Evolutionary conservation across 2,113 vertebrate genomes (phyloP).

Genomic region (Lathamus discolor): DNA sequence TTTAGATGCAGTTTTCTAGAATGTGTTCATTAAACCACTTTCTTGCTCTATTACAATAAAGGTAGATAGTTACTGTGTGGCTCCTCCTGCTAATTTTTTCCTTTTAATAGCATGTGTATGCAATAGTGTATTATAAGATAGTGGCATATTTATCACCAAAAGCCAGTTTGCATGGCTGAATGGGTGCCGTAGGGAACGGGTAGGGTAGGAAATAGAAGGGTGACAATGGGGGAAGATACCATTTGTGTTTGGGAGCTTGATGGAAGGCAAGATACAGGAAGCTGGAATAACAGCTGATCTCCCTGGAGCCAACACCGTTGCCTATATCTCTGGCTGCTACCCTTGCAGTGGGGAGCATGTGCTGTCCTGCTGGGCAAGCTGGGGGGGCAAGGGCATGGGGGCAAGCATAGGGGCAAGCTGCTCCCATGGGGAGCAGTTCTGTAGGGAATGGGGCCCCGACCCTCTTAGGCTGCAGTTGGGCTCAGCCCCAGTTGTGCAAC

Average conservation of each 20-base stretch:
- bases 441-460: neutral
- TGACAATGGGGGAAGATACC: neutral
- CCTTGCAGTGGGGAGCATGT: neutral
- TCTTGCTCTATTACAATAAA: neutral
- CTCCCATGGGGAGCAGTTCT: neutral
- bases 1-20: neutral
- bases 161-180: neutral
- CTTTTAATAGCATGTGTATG: neutral
- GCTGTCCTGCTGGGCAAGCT: constrained; percentile 33
- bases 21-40: neutral
- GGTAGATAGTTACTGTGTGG: neutral
- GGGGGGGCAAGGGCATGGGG: neutral
- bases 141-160: neutral
- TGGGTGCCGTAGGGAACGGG: rapidly evolving
- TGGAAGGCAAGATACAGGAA: neutral
- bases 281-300: neutral
- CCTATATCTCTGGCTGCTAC: neutral
- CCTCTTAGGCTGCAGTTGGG: neutral
- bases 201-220: neutral
- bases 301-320: neutral
- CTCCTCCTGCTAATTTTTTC: neutral
- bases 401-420: no score
- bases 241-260: neutral
- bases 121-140: neutral
- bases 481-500: neutral